Evolutionary conservation across 2,888 invertebrate genomes (phyloP), one percentile per base, ranked within the genome.

Genomic region (Deroplatys truncata): DNA sequence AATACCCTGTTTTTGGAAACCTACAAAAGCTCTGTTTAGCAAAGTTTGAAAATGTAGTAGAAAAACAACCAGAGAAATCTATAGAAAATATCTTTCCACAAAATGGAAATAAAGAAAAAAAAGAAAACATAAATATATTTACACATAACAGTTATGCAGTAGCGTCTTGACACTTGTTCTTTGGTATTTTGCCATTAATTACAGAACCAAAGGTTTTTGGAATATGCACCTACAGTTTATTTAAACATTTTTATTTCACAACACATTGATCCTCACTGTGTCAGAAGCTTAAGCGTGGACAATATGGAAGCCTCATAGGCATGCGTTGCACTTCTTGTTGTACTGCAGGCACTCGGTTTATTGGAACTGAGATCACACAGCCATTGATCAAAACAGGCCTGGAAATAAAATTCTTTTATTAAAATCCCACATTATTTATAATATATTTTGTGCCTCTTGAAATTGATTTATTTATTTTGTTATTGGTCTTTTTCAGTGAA

Each of bases 41-140:
- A 87, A 87, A 87, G 82, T 35, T 87, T 82, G 83, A 83, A 87
- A 83, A 35, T 83, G 82, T n/a, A 86, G 87, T 87, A 87, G 82
- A 87, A 87, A 87, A 86, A 86, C 35, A 86, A 43, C 43, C 43
- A 85, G 49, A 56, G 28, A 85, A 87, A 56, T 31, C 87, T 87
- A 31, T 87, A 87, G 87, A 87, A 87, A 87, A 87, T 43, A 31
- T 28, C 56, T 25, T 72, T 87, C 31, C 82, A 87, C 9, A 82
- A 87, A 72, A 87, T 82, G 86, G 28, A 72, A 43, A 43, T 7
- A 35, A 35, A 35, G 8, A 28, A n/a, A 83, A 87, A 35, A 87
- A 35, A 82, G 35, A 87, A 84, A 84, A 87, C 9, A 56, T 10
- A 28, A 82, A 56, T 9, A 3, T 82, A 43, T 31, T 25, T 31